These are phyloP conservation scores for Gymnocephalus cernua DNA, from an alignment of 2,113 vertebrate genomes.

Conservation along the genomic window DNA sequence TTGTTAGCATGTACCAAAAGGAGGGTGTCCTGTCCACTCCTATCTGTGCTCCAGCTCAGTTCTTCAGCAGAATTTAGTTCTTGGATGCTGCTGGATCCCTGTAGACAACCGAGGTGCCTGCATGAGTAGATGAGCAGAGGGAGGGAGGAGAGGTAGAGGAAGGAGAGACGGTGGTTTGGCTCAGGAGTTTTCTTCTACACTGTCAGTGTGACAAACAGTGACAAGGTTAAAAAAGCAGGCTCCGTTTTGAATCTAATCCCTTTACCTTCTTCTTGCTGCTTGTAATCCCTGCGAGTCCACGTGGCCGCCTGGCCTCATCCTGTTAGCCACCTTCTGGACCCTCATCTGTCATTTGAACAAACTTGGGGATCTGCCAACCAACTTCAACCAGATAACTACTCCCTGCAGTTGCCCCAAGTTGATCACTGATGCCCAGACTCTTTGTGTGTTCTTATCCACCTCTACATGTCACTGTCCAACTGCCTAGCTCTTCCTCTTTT, in stretches of 20 bases:
- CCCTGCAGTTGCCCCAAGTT: slow-evolving; percentile 19
- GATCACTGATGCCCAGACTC: slow-evolving; percentile 25
- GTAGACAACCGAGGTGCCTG: slow-evolving; percentile 32
- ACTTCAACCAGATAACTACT: slow-evolving; percentile 28
- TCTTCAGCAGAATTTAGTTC: slow-evolving; percentile 47
- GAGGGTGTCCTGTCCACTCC: slow-evolving; percentile 26
- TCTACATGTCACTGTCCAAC: background rate
- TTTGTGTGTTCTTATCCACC: slow-evolving; percentile 15
- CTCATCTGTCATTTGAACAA: slow-evolving; percentile 85
- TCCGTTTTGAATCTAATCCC: slow-evolving; percentile 89
- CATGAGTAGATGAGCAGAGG: slow-evolving; percentile 55
- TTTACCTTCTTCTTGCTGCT: slow-evolving; percentile 89
- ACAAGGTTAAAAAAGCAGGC: slow-evolving; percentile 86
- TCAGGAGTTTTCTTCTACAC: slow-evolving; percentile 24
- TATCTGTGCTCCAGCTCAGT: slow-evolving; percentile 23
- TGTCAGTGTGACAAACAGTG: slow-evolving; percentile 81
- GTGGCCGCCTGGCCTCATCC: slow-evolving; percentile 91
- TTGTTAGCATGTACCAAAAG: slow-evolving; percentile 37
- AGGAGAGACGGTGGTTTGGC: slow-evolving; percentile 20
- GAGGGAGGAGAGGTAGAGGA: slow-evolving; percentile 28
- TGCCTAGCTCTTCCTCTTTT: background rate
- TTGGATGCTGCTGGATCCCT: slow-evolving; percentile 52
- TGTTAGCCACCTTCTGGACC: slow-evolving; percentile 91
- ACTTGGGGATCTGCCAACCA: slow-evolving; percentile 60
- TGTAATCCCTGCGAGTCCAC: slow-evolving; percentile 91